Base-by-base conservation (phyloP, 2,888 invertebrate genomes). In the Oasisia sp. region DNA sequence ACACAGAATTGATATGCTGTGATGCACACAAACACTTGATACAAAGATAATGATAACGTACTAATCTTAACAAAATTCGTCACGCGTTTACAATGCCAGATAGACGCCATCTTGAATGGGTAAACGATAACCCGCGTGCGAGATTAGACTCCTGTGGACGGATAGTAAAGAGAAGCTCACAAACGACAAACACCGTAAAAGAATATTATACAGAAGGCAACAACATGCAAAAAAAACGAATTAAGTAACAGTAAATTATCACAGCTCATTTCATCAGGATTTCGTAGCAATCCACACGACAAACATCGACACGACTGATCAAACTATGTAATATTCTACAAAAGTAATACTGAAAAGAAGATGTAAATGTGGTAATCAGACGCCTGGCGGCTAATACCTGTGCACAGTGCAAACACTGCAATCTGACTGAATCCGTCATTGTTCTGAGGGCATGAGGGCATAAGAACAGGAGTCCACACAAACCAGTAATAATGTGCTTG, bases 301-400 rank as follows among this genome's bases (percentile, higher is more conserved):
- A 74, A 74, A 74, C 74, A 74, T 74, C 3, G 74, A 74, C 74
- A 74, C 27, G 7, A 74, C 74, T 74, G 14, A 74, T 74, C n/a
- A 19, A 74, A 74, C 74, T 74, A 74, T 27, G 74, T 74, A 74
- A 74, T 74, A 74, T 74, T 74, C 74, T 74, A 74, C 74, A 74
- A n/a, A 50, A 74, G 74, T 74, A 74, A 74, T 74, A 74, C 74
- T 74, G 74, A 74, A 74, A 74, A 74, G 74, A 74, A 74, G 74
- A 74, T 74, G 74, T 74, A 74, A 74, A 74, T 74, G 7, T 19
- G n/a, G 74, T 74, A 74, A 74, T 27, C 74, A 74, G 74, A n/a
- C 5, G 74, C n/a, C 74, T 27, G 74, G 74, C 14, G 74, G 74
- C 74, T 19, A 74, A 7, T 19, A 74, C 74, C 74, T 12, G 50